These are phyloP conservation scores for Larimichthys crocea DNA, from an alignment of 2,113 vertebrate genomes.

Conservation along the genomic window DNA sequence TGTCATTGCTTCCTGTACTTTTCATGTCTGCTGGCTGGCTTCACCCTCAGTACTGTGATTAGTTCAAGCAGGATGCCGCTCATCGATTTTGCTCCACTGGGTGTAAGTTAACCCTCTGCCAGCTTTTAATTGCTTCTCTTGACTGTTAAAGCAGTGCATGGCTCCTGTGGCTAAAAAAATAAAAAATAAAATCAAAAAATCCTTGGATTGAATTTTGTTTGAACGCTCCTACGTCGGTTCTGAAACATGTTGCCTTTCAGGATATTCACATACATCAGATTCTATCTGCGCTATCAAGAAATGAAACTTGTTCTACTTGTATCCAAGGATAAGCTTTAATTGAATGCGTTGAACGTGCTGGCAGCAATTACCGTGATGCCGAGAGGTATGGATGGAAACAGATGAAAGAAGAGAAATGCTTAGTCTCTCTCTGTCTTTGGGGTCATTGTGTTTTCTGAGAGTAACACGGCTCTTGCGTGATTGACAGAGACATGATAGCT, in stretches of 20 bases:
- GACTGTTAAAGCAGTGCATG: constrained; percentile 62
- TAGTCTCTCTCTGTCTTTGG: constrained; percentile 23
- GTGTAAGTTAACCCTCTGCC: constrained; percentile 78
- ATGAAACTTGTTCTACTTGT: constrained; percentile 38
- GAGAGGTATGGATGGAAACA: constrained; percentile 46
- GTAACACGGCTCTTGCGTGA: constrained; percentile 48
- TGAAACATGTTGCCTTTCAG: constrained; percentile 18
- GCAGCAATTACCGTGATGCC: constrained; percentile 63
- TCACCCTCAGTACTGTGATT: constrained; percentile 77
- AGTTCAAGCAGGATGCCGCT: constrained; percentile 75
- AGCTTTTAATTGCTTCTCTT: constrained; percentile 78
- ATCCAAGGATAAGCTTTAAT: constrained; percentile 67
- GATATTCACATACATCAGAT: constrained; percentile 23
- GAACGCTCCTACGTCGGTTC: neutral
- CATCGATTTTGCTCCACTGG: constrained; percentile 77
- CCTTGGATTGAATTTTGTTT: constrained; percentile 34
- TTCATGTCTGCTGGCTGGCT: constrained; percentile 71
- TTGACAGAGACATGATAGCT: constrained; percentile 70
- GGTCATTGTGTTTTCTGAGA: constrained; percentile 52
- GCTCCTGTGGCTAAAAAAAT: constrained; percentile 19
- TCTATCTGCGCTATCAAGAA: constrained; percentile 38
- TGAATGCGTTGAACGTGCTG: constrained; percentile 73
- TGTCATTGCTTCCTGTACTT: constrained; percentile 79
- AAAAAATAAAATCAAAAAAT: neutral
- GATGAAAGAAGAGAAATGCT: constrained; percentile 52